phyloP scores from a whole-genome alignment of 2,888 invertebrate species.

The Brenthis daphne region DNA sequence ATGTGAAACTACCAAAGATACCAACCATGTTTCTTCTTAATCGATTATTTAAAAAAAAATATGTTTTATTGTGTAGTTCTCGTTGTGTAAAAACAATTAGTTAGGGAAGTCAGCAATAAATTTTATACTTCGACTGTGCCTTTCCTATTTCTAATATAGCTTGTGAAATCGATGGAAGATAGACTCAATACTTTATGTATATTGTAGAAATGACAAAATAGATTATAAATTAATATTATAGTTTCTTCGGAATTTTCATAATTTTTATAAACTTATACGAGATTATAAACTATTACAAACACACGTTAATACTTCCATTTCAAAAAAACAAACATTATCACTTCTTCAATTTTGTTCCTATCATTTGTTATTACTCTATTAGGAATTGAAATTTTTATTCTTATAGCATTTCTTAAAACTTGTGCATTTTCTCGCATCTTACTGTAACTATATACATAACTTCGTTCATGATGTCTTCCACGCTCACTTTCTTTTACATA shows the following conservation, averaged over 20 bases:
- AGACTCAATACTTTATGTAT: constrained; percentile 71
- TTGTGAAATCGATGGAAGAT: constrained; percentile 70
- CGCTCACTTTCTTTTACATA: constrained; percentile 25
- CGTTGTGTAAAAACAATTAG: constrained; percentile 60
- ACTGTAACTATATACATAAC: constrained; percentile 12
- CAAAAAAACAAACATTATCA: constrained; percentile 9
- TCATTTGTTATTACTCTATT: neutral
- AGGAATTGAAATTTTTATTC: neutral
- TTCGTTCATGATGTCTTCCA: constrained; percentile 31
- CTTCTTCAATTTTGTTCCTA: constrained; percentile 16
- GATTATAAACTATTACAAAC: constrained; percentile 19
- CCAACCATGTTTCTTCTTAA: constrained; percentile 20
- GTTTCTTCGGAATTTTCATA: constrained; percentile 31
- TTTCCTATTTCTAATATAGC: constrained; percentile 81
- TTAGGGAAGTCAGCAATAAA: constrained; percentile 81
- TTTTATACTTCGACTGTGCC: constrained; percentile 82
- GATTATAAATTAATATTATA: constrained; percentile 56
- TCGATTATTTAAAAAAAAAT: constrained; percentile 30
- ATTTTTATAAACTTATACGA: constrained; percentile 31
- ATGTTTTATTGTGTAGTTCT: constrained; percentile 47
- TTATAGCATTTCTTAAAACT: constrained; percentile 11
- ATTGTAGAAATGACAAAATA: constrained; percentile 64
- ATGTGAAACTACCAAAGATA: constrained; percentile 22
- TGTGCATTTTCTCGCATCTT: constrained; percentile 20
- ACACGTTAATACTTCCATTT: constrained; percentile 25